Evolutionary conservation across 2,797 vertebrate genomes (phyloP).

Genomic region (Lates japonicus): DNA sequence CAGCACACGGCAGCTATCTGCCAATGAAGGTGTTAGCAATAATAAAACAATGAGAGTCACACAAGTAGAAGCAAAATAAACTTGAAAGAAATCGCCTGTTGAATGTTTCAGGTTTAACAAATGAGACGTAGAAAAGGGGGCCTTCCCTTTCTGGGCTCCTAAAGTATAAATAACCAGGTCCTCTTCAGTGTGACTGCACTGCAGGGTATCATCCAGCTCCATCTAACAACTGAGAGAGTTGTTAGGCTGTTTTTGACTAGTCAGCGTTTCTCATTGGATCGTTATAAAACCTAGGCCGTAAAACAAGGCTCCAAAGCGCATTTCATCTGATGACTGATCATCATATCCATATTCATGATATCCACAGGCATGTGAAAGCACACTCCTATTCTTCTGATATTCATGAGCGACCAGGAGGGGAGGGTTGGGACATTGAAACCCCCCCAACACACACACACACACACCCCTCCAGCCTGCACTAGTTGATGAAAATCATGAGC

Average conservation of each 20-base stretch:
- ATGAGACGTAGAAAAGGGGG: slow-evolving; percentile 16
- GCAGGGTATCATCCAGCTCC: slow-evolving; percentile 63
- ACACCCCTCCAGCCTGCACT: background rate
- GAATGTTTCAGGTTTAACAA: slow-evolving; percentile 23
- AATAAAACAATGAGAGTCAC: background rate
- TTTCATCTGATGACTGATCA: slow-evolving; percentile 54
- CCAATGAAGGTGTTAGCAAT: slow-evolving; percentile 3
- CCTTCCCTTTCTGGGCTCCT: slow-evolving; percentile 23
- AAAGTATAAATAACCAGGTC: slow-evolving; percentile 43
- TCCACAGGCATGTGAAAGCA: slow-evolving; percentile 54
- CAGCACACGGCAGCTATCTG: background rate
- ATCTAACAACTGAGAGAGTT: slow-evolving; percentile 49
- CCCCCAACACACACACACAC: no score
- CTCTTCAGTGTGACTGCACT: slow-evolving; percentile 59
- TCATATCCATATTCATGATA: slow-evolving; percentile 63
- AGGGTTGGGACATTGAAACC: slow-evolving; percentile 15
- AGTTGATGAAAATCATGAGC: slow-evolving; percentile 57
- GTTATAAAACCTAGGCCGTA: slow-evolving; percentile 38
- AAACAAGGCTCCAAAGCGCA: slow-evolving; percentile 42
- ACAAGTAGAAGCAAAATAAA: slow-evolving; percentile 7
- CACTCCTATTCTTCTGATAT: slow-evolving; percentile 60
- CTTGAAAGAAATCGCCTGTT: slow-evolving; percentile 13
- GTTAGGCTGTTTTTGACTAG: slow-evolving; percentile 56
- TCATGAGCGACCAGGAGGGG: slow-evolving; percentile 30
- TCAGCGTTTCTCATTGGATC: slow-evolving; percentile 63